These are phyloP conservation scores for Phymorhynchus buccinoides DNA, from an alignment of 1,140 invertebrate genomes.

Conservation along the genomic window DNA sequence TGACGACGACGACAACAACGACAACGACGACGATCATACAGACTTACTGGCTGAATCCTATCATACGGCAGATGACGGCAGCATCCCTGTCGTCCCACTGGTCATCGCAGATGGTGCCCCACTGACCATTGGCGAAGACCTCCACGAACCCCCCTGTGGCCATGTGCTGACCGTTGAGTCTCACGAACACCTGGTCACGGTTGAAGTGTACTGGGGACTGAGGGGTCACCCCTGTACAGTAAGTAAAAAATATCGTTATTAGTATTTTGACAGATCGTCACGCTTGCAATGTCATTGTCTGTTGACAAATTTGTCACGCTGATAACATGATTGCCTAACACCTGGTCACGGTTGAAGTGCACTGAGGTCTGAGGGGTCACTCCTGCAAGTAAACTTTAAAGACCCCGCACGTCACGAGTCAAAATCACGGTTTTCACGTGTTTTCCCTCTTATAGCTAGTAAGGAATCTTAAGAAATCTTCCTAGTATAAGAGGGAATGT, in stretches of 20 bases:
- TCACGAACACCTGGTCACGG: constrained; percentile 53
- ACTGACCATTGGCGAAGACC: constrained; percentile 86
- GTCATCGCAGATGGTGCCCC: constrained; percentile 94
- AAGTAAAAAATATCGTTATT: background rate
- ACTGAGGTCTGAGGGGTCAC: constrained; percentile 48
- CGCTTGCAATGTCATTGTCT: too few species aligned
- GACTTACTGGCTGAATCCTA: constrained; percentile 76
- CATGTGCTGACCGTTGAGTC: constrained; percentile 61
- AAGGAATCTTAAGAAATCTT: too few species aligned
- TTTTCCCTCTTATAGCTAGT: background rate
- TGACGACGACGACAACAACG: too few species aligned
- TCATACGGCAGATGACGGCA: constrained; percentile 84
- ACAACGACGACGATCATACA: too few species aligned
- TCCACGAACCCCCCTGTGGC: constrained; percentile 86
- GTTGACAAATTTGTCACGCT: too few species aligned
- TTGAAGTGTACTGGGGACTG: constrained; percentile 49
- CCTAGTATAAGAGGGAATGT: too few species aligned
- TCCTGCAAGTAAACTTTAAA: too few species aligned
- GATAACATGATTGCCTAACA: too few species aligned
- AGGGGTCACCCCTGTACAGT: constrained; percentile 43
- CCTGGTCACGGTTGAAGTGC: constrained; percentile 49
- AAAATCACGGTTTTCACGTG: too few species aligned
- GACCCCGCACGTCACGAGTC: too few species aligned
- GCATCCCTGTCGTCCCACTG: constrained; percentile 90
- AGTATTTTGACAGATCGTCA: too few species aligned